Base-by-base conservation (phyloP, 1,140 invertebrate genomes). In the Eupristina koningsbergeri region DNA sequence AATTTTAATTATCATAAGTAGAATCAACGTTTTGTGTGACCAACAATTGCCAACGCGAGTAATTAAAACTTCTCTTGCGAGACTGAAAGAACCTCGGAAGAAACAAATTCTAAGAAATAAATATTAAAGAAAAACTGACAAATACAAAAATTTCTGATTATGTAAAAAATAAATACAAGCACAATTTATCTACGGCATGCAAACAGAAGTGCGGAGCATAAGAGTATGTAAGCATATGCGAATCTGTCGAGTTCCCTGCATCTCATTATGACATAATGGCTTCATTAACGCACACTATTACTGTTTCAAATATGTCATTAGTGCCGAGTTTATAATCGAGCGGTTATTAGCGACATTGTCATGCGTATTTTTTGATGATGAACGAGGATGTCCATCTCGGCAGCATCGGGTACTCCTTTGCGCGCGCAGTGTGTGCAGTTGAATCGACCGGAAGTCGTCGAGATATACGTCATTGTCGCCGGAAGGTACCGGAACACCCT, bases 241-340 rank as follows among this genome's bases (percentile, higher is more conserved):
- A 63, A 53, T 8, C 41, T 22, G 34, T 17, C 47, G 71, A 69
- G 0, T 39, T 41, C 63, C 36, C 19, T 15, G 50, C 47, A 0
- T 76, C 69, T 81, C 58, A 29, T 86, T 80, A 86, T 90, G 90
- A 86, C 86, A 87, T 89, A 91, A 91, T 89, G 86, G 84, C 81
- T 87, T 89, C 89, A 89, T 90, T 91, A 90, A 90, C 85, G 89
- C 88, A 89, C 86, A 89, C 88, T 86, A 88, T 91, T 90, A 89
- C 90, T 89, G 89, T 89, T 82, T 86, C 89, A 91, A 89, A 90
- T 91, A 88, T 90, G 87, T 90, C 85, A 91, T 91, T 90, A 91
- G 86, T 83, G 89, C 89, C 88, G 87, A 88, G 89, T n/a, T n/a
- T 89, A 90, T 89, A 88, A 90, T 86, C 86, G 87, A 86, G 86